Evolutionary conservation across 2,888 invertebrate species (phyloP), one percentile per base, ranked within the genome.

Genomic region (Schizotus pectinicornis): DNA sequence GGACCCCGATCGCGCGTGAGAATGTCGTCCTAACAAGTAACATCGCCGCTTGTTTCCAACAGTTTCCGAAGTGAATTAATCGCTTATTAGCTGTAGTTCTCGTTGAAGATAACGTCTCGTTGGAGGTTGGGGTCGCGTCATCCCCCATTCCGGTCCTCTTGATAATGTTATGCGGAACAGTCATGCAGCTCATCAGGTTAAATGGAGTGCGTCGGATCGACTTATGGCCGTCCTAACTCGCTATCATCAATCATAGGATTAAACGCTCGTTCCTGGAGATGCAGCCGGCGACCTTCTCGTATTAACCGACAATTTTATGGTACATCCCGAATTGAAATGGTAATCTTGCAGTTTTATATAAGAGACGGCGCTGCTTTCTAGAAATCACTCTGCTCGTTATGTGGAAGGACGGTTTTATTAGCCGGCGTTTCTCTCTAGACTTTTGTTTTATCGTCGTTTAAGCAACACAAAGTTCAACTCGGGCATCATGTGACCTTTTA

Each of bases 121-220:
- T 22, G 22, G 22, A 3, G 6, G 54, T 43, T 45, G 43, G 55
- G 43, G 38, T 36, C 32, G n/a, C 31, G 34, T 41, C 51, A 48
- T 36, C 45, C 39, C 37, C 48, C 38, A 36, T 46, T 59, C 48
- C 48, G 61, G 51, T 59, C 62, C 67, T 65, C 63, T 64, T 67
- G 71, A 73, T 72, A 73, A 74, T 72, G 67, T 67, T 69, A 72
- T 70, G 72, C 73, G 73, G 66, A 73, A 72, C 75, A 74, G 73
- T 75, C 73, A 74, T 74, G 74, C 75, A 74, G 75, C 77, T 76
- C 77, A 76, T 79, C 78, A 76, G 71, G 77, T 76, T 78, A 78
- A 79, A 79, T 78, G 79, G 79, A 72, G 75, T 76, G 77, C 70
- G 74, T 74, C 79, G 76, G 77, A 79, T 79, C 76, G 76, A 76